phyloP scores from a whole-genome alignment of 1,140 invertebrate genomes.

The Nephotettix cincticeps region DNA sequence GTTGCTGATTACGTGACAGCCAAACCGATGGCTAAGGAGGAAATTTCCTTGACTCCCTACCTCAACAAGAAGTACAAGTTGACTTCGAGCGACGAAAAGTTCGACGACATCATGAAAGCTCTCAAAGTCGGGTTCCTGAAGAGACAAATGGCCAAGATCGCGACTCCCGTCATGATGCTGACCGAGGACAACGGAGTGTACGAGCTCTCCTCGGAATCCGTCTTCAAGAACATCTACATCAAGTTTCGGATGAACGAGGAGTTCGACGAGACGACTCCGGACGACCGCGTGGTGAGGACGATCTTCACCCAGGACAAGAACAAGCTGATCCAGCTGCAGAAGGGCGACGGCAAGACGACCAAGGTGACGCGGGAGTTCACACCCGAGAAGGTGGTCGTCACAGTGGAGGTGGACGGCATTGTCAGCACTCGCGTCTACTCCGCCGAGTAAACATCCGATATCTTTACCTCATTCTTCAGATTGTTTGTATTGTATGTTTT shows the following conservation, averaged over 20 bases:
- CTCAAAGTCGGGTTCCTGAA: constrained; percentile 61
- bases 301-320: constrained; percentile 63
- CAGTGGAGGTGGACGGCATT: neutral
- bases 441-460: neutral
- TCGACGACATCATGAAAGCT: constrained; percentile 85
- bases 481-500: no score
- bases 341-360: constrained; percentile 40
- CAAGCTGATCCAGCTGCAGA: constrained; percentile 67
- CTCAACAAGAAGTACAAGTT: constrained; percentile 65
- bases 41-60: neutral
- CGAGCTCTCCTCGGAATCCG: neutral
- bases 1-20: no score
- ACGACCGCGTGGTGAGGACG: constrained; percentile 78
- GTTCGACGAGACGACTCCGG: constrained; percentile 81
- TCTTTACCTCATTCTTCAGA: no score
- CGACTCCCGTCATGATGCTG: neutral
- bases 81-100: constrained; percentile 67
- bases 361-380: neutral
- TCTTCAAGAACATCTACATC: neutral
- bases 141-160: constrained; percentile 50
- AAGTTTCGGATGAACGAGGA: constrained; percentile 46
- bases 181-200: neutral
- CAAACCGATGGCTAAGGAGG: no score
- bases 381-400: neutral
- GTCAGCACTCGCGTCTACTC: neutral